Evolutionary conservation across 2,113 vertebrate species (phyloP).

Genomic region (Rostratula benghalensis): DNA sequence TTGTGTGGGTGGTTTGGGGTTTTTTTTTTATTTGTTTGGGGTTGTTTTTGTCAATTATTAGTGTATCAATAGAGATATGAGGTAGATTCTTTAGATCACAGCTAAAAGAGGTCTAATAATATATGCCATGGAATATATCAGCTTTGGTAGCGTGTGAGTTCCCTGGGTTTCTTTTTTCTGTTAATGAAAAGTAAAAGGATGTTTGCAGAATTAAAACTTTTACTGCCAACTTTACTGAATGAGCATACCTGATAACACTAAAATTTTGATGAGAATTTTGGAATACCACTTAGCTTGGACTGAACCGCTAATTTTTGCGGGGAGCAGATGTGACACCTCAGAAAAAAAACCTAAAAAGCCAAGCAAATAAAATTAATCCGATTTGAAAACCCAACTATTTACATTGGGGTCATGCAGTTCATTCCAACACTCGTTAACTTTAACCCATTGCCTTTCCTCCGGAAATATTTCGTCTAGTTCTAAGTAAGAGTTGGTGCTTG

Average conservation of each 20-base stretch:
- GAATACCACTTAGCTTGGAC: not conserved
- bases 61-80: rapidly evolving
- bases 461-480: not conserved
- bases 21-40: not conserved
- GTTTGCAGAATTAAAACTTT: not conserved
- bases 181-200: not conserved
- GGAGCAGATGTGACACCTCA: not conserved
- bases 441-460: not conserved
- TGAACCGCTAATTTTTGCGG: rapidly evolving
- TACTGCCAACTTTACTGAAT: not conserved
- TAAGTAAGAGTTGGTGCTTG: not conserved
- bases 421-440: not conserved
- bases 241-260: not conserved
- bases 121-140: not conserved
- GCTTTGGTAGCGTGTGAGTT: not conserved
- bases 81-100: not conserved
- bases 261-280: not conserved
- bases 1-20: not conserved
- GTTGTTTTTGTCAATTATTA: not conserved
- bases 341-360: not conserved
- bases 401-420: not conserved
- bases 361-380: not conserved
- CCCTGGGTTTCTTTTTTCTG: not conserved
- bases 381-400: not conserved
- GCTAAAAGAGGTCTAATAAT: not conserved